Evolutionary conservation across 2,113 vertebrate genomes (phyloP).

Genomic region (Amphilophus citrinellus): DNA sequence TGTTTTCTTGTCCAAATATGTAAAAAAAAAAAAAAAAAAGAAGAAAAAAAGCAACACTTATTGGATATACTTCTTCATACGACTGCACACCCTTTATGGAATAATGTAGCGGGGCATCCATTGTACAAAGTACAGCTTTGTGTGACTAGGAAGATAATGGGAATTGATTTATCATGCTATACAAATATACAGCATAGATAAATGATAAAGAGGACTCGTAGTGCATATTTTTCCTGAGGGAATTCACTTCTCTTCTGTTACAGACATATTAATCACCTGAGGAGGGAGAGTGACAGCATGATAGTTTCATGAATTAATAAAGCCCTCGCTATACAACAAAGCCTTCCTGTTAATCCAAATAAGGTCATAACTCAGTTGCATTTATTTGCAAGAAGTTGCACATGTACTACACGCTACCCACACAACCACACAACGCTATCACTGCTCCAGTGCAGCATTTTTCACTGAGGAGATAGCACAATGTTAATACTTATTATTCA

Average conservation of each 20-base stretch:
- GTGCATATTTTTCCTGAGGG: slow-evolving; percentile 46
- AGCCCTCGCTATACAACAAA: slow-evolving; percentile 68
- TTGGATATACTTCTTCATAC: neutral
- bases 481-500: slow-evolving; percentile 73
- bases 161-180: slow-evolving; percentile 58
- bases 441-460: slow-evolving; percentile 34
- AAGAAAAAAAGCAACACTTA: neutral
- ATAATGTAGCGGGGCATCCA: slow-evolving; percentile 3
- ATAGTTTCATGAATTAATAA: slow-evolving; percentile 77
- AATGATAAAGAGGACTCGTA: slow-evolving; percentile 62
- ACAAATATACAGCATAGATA: slow-evolving; percentile 60
- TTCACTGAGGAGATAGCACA: slow-evolving; percentile 41
- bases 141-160: slow-evolving; percentile 37
- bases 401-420: slow-evolving; percentile 2
- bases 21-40: neutral
- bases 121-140: slow-evolving; percentile 23
- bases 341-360: slow-evolving; percentile 71
- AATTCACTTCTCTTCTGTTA: slow-evolving; percentile 62
- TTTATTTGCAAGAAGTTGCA: slow-evolving; percentile 60
- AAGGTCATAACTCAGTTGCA: slow-evolving; percentile 71
- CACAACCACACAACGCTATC: slow-evolving; percentile 14
- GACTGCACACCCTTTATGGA: neutral
- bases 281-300: slow-evolving; percentile 64
- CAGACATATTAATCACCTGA: slow-evolving; percentile 71
- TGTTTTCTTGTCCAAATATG: slow-evolving; percentile 5